Base-by-base conservation (phyloP, 1,140 invertebrate species). In the Glossosoma conforme region DNA sequence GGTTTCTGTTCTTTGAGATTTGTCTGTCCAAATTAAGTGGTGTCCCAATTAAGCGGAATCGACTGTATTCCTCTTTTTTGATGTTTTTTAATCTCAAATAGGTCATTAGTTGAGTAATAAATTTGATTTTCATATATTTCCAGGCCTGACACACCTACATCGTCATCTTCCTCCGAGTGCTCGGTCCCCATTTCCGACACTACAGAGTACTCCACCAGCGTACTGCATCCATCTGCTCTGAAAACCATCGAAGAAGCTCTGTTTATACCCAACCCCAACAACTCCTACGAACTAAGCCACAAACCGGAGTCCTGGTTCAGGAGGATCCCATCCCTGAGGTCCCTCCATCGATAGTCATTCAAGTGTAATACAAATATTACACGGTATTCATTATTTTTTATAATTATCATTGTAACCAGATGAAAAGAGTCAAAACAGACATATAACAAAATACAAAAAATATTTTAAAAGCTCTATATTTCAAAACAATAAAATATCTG, bases 271-370 rank as follows among this genome's bases (percentile, higher is more conserved):
- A 62, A 67, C 2, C 72, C 72, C 1, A 63, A 63, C 33, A 71
- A 75, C 54, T 63, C 68, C 6, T 75, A 75, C 58, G 70, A 75
- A 45, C 60, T 75, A 44, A 72, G 69, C 61, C 63, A 71, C 51
- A 73, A 73, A 56, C 66, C 69, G 21, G 70, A 75, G 46, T 69
- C 70, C n/a, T 75, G 72, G 72, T 74, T 75, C 60, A 71, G 70
- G 30, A 67, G 71, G 44, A 68, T 72, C 62, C 72, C 72, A 4
- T 74, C 71, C 9, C 54, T 74, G 44, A 70, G 72, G 58, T 66
- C 69, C 14, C 60, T 63, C 22, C 52, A 54, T 44, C 54, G 44
- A 25, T 54, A 48, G 38, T 25, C 20, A 20, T n/a, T n/a, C n/a
- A n/a, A n/a, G n/a, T n/a, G n/a, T n/a, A n/a, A n/a, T n/a, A n/a